Base-by-base conservation (phyloP, 2,113 vertebrate genomes). In the Myiozetetes cayanensis region DNA sequence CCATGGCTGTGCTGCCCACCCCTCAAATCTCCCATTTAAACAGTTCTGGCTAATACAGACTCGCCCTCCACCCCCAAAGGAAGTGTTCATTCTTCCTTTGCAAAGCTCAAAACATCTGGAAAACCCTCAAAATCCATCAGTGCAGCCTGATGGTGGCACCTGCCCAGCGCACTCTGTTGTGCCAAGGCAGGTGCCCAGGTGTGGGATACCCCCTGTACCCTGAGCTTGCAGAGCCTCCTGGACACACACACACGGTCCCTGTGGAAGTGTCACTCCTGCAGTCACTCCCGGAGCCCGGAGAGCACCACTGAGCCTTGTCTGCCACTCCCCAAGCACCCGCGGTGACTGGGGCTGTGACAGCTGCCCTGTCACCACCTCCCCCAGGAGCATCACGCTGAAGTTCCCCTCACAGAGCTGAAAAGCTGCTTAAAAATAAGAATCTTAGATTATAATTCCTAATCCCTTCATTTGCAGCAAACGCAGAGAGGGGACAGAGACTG, bases 381-480 rank as follows among this genome's bases (percentile, higher is more conserved):
- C 27, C 9, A 4, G 28, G 47, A 84, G 28, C 65, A 23, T 9
- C 73, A 49, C 1, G 2, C 55, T 43, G 31, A 76, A 56, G 78
- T 66, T 87, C 43, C 68, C 39, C 43, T 85, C 10, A 2, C 77
- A 93, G 49, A 94, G 62, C 87, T 52, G 58, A 50, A 97, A 96
- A 97, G 78, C 85, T 0, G 59, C 67, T 91, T 93, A 79, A 73
- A 93, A 95, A 87, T 56, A 72, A 81, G 30, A 94, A 73, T 87
- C 82, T 82, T 76, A 63, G 67, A 76, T 91, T 87, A 66, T 87
- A 83, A 87, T 71, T 85, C 43, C 85, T 95, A 91, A 96, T 93
- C 84, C 43, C 31, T 78, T 94, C 89, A 58, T 79, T 58, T 84
- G 55, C 82, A 85, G 62, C 11, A 70, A 85, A 22, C 6, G 41